A percentile compares a stretch with the other conserved stretches of the same genome.
Conservation (phyloP, 2,113 vertebrate species). For the Smithornis capensis region DNA sequence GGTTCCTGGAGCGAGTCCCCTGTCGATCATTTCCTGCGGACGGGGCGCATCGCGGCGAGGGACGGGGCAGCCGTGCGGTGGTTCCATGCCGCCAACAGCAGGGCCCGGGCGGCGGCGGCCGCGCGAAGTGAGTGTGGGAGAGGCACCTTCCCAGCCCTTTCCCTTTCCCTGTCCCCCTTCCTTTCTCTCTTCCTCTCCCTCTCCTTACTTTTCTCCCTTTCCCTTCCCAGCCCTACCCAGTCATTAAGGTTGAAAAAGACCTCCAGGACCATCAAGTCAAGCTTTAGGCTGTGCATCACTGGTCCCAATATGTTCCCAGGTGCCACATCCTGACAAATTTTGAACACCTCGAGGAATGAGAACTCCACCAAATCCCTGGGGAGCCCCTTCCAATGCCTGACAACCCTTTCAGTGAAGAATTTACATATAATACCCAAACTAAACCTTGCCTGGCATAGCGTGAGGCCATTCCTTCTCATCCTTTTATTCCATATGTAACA, state of each 20-base stretch:
- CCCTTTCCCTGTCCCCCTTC: accelerated
- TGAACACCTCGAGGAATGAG: too few relatives aligned
- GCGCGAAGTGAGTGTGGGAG: background rate
- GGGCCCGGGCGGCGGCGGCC: background rate
- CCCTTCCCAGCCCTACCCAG: background rate
- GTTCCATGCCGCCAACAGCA: slow-evolving; percentile 50
- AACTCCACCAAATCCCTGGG: background rate
- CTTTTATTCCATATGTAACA: background rate
- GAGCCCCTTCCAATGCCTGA: background rate
- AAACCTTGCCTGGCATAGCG: background rate
- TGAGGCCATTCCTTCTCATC: background rate
- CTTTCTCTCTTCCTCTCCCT: too few relatives aligned
- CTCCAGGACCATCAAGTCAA: background rate
- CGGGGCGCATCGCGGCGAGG: background rate
- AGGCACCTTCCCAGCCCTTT: background rate
- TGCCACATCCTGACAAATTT: background rate
- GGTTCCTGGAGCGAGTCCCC: background rate
- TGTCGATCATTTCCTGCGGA: background rate
- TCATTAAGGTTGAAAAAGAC: background rate
- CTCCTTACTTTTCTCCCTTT: too few relatives aligned
- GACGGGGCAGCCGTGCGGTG: slow-evolving; percentile 23
- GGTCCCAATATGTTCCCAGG: background rate
- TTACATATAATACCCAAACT: background rate
- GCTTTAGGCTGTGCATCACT: background rate
- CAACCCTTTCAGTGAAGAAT: background rate